Base-by-base conservation (phyloP, 2,888 invertebrate genomes). In the Didymodactylos carnosus region DNA sequence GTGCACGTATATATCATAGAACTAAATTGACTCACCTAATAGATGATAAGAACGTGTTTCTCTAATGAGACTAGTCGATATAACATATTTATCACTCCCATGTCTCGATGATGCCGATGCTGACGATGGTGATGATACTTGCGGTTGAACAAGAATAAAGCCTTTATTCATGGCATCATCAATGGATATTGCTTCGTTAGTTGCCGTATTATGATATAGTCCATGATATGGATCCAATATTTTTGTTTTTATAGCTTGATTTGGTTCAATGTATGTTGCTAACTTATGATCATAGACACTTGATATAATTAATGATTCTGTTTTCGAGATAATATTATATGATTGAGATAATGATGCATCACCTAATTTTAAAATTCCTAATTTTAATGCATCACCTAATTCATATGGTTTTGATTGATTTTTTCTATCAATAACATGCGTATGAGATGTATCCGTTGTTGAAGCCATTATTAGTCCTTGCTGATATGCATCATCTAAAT, bases 31-130 rank as follows among this genome's bases (percentile, higher is more conserved):
- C n/a, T n/a, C n/a, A n/a, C 72, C 75, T 23, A 75, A 11, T 49
- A 75, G 43, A 69, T 75, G 72, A 39, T 72, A 75, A 7, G 75
- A 75, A 40, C 69, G 62, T 19, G 75, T 75, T 69, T 75, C 75
- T 23, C 75, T 62, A 23, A 75, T 75, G 27, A 75, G 46, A 43
- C 72, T 72, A 23, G 75, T 75, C 25, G 72, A 72, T 29, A 75
- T 43, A 40, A 72, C 43, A 43, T 72, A 72, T 29, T 46, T 53
- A 39, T 25, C 51, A 25, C n/a, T 27, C 14, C 39, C n/a, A 39
- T 39, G 25, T 29, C 25, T 14, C 16, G 39, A 1, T 23, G 7
- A n/a, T n/a, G 8, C 19, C 13, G 4, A 7, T 14, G 46, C 35
- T 27, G 51, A 29, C 2, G 29, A n/a, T 69, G 16, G 69, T 69